Base-by-base conservation (phyloP, 2,113 vertebrate species). In the Bufo gargarizans region DNA sequence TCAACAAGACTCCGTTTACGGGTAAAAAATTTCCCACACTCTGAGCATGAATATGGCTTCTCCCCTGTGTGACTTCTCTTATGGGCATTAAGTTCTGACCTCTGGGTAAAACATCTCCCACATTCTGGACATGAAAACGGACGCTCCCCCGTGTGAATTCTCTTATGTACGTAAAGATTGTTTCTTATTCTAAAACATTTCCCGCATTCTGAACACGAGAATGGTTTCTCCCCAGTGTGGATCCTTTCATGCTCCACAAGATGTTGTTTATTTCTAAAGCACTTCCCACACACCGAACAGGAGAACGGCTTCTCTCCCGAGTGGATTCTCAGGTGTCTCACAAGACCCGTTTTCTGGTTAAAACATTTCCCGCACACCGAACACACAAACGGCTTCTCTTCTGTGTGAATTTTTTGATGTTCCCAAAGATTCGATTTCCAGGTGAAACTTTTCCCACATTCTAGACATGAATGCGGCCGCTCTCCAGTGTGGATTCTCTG, bases 1-100 rank as follows among this genome's bases (percentile, higher is more conserved):
- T 58, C 43, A 33, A 86, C 53, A 20, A 89, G 89, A 47, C 67
- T 67, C 11, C 33, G 67, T 33, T 71, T 71, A 5, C 22, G 67
- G n/a, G 22, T 71, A 71, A 71, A 71, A 33, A 20, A 33, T 43
- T 43, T 71, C 67, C 67, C 67, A 71, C 67, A 71, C 22, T 71
- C 67, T 1, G 67, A 3, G 33, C 67, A 71, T 3, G n/a, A 33
- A 71, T 71, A 71, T 43, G 67, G 67, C 5, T 13, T 71, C 22
- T 71, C 71, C 3, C 71, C 71, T 8, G 71, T 74, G 45, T 74
- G 71, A 74, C 10, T 74, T 47, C 71, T 47, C 2, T 3, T 47
- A 74, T 74, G 71, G 7, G 45, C 7, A 47, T 6, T 19, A 17
- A 74, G 71, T 19, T 63, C 81, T 12, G 81, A 65, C 20, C 56